Evolutionary conservation across 2,113 vertebrate species (phyloP).

Genomic region (Ascaphus truei): DNA sequence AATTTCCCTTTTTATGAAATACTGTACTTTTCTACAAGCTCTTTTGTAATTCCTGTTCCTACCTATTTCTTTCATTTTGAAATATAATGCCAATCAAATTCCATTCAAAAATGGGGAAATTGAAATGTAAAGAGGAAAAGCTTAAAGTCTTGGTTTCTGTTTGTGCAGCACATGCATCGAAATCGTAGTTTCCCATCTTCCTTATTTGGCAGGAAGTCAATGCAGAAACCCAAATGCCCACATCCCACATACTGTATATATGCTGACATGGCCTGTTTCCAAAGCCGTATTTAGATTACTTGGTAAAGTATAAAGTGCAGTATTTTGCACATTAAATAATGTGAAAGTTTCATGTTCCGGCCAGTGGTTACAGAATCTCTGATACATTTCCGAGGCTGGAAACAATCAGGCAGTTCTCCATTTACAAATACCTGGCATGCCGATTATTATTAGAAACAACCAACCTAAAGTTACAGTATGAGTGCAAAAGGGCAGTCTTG

Average conservation of each 20-base stretch:
- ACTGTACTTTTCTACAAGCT: neutral
- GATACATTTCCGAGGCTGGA: neutral
- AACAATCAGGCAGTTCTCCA: neutral
- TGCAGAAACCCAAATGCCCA: too few relatives aligned
- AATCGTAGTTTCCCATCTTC: neutral
- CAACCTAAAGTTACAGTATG: neutral
- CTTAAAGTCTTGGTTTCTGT: neutral
- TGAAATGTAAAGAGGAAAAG: neutral
- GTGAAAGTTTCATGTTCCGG: neutral
- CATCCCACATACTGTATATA: neutral
- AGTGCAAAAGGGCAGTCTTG: too few relatives aligned
- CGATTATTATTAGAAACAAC: neutral
- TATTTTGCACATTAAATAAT: neutral
- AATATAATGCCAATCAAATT: too few relatives aligned
- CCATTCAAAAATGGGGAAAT: neutral
- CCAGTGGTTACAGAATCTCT: neutral
- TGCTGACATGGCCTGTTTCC: neutral
- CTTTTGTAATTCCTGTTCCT: neutral
- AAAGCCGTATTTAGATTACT: too few relatives aligned
- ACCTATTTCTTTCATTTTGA: neutral
- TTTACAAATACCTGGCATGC: neutral
- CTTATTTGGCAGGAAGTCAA: too few relatives aligned
- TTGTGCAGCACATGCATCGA: neutral
- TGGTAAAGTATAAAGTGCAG: too few relatives aligned
- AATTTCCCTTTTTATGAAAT: slow-evolving; percentile 5